Conservation (phyloP, 2,888 invertebrate genomes). For the Anoncus sp. region DNA sequence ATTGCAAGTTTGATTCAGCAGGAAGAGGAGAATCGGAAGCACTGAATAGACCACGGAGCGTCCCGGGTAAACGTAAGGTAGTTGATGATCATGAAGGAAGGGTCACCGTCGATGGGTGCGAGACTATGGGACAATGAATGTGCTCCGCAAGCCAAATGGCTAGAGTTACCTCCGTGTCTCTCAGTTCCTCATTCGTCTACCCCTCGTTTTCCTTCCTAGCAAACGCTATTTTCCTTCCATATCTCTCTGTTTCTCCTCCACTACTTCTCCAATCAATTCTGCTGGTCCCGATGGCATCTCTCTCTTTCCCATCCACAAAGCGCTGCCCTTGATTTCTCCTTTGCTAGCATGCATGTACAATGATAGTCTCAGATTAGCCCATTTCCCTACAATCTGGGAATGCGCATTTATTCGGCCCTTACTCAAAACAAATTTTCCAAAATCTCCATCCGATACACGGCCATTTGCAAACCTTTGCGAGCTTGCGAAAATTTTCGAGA, state of each 20-base stretch:
- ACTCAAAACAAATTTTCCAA: too few species aligned
- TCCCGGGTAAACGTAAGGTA: slow-evolving; percentile 69
- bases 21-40: slow-evolving; percentile 55
- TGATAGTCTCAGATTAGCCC: too few species aligned
- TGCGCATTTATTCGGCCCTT: too few species aligned
- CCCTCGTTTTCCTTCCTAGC: slow-evolving; percentile 10
- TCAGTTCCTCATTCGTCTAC: slow-evolving; percentile 20
- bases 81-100: slow-evolving; percentile 76
- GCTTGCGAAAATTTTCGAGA: too few species aligned
- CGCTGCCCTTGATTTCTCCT: too few species aligned
- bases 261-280: too few species aligned
- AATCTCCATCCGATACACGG: too few species aligned
- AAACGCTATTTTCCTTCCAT: slow-evolving; percentile 2
- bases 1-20: slow-evolving; percentile 30
- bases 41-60: slow-evolving; percentile 51
- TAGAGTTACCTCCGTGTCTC: slow-evolving; percentile 50
- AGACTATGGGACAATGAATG: slow-evolving; percentile 75
- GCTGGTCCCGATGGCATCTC: too few species aligned
- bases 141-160: slow-evolving; percentile 77
- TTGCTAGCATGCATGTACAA: too few species aligned
- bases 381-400: too few species aligned
- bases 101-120: slow-evolving; percentile 65
- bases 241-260: slow-evolving; percentile 45
- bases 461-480: too few species aligned
- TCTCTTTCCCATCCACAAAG: too few species aligned